Evolutionary conservation across 2,888 invertebrate genomes (phyloP).

Genomic region (Diabrotica balteata): DNA sequence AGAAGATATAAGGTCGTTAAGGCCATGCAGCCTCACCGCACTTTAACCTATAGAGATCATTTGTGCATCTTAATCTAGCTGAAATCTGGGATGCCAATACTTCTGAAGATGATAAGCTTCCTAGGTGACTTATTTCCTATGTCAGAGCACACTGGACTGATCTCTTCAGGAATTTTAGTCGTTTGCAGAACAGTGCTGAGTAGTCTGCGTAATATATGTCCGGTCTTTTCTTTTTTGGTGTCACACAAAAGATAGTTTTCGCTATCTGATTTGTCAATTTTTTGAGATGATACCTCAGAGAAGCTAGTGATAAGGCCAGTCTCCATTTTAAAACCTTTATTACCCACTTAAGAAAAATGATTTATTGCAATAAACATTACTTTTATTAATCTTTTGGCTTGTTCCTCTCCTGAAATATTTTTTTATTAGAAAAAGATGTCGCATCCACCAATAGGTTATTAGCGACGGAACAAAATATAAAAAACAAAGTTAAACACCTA

Average conservation of each 20-base stretch:
- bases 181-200: neutral
- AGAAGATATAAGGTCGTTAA: neutral
- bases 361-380: no score
- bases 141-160: neutral
- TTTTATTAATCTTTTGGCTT: no score
- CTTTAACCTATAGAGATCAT: neutral
- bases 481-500: no score
- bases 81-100: neutral
- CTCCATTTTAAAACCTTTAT: no score
- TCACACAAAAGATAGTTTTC: neutral
- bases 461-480: no score
- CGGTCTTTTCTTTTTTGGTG: neutral
- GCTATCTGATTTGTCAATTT: neutral
- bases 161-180: neutral
- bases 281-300: no score
- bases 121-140: neutral
- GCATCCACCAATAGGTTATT: no score
- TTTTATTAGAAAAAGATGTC: no score
- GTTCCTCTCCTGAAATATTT: no score
- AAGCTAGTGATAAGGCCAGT: no score
- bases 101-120: neutral
- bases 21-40: neutral
- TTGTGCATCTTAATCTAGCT: neutral
- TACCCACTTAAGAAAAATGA: no score
- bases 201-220: neutral